These are phyloP conservation scores for Petrocephalus schoutedeni DNA, from an alignment of 2,797 vertebrate genomes.

Conservation along the genomic window DNA sequence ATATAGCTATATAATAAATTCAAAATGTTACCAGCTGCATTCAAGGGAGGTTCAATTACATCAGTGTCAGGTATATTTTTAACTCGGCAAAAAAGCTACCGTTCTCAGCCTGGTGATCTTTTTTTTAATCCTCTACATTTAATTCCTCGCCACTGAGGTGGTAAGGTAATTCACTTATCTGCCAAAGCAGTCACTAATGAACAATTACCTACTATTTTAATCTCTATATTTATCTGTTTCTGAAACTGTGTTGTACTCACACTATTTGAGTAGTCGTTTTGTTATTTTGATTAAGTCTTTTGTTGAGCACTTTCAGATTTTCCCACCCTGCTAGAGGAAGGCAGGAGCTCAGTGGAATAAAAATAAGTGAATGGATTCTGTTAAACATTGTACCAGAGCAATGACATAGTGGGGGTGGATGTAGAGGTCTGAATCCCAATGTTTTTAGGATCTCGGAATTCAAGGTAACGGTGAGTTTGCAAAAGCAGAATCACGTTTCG, in stretches of 20 bases:
- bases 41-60: constrained; percentile 48
- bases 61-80: constrained; percentile 62
- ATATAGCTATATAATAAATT: constrained; percentile 73
- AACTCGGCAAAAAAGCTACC: constrained; percentile 53
- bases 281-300: background rate
- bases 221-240: constrained; percentile 10
- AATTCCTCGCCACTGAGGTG: constrained; percentile 22
- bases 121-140: constrained; percentile 36
- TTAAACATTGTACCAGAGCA: background rate
- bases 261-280: background rate
- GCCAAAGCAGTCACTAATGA: background rate
- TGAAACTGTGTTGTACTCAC: background rate
- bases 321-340: background rate
- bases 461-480: background rate
- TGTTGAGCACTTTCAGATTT: background rate
- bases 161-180: background rate
- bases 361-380: background rate
- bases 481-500: background rate
- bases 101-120: constrained; percentile 44
- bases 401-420: background rate
- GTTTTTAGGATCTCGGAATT: background rate
- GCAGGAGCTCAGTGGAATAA: background rate
- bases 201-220: constrained; percentile 17
- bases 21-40: constrained; percentile 55
- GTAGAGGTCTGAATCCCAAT: background rate